Evolutionary conservation across 2,888 invertebrate species (phyloP), one percentile per base, ranked within the genome.

Genomic region (Drosophila mulleri): DNA sequence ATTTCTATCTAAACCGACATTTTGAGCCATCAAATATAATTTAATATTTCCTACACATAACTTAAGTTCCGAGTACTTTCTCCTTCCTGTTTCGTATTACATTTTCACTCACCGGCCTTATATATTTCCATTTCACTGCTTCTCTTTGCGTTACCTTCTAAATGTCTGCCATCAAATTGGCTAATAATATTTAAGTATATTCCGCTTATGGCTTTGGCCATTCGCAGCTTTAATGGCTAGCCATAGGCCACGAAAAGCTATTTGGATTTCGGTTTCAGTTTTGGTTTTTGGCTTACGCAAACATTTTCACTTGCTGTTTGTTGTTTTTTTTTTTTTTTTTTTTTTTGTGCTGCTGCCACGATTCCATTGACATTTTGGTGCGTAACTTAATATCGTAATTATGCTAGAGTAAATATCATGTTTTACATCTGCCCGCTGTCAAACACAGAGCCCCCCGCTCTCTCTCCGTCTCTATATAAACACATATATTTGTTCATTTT

Each of bases 321-420:
- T n/a, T n/a, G n/a, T n/a, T n/a, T n/a, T 45, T 14, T 37, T 37
- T 14, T 62, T 44, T 23, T 6, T 35, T 45, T 45, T 20, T 23
- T 41, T 39, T 8, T 1, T 37, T 5, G 0, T 37, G 14, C 2
- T 37, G 20, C 37, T 9, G 16, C 16, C 14, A 50, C 20, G 29
- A 3, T 20, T 37, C 47, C 9, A 48, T 45, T 58, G 47, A 54
- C 73, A 57, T 45, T 67, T 29, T 41, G 2, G 3, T 39, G n/a
- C 16, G 63, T 12, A 57, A 47, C 26, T 39, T 57, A 53, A 62
- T 67, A 66, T 23, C 29, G 32, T 50, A 41, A 67, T 23, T 50
- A 23, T 59, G 44, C 16, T 11, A 14, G 32, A 20, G 20, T n/a
- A 48, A 29, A 45, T 39, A 59, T 41, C 66, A 67, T 52, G 52